Evolutionary conservation across 2,113 vertebrate species (phyloP).

Genomic region (Grantiella picta): DNA sequence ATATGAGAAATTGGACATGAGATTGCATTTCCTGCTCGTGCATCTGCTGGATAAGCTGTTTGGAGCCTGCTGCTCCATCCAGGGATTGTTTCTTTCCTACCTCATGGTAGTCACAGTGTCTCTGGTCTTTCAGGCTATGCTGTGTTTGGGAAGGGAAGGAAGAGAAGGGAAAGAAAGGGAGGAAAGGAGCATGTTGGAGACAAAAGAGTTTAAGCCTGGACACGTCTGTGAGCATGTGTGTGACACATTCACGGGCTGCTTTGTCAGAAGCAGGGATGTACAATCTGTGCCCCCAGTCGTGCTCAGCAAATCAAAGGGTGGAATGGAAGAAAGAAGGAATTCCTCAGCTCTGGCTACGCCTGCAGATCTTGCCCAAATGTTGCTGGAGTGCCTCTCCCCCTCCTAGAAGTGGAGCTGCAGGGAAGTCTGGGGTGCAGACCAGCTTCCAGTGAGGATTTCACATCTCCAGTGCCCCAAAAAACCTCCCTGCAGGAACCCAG

Average conservation of each 20-base stretch:
- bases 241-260: background rate
- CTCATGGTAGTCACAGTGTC: background rate
- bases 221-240: background rate
- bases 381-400: background rate
- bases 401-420: fast-evolving
- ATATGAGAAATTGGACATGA: constrained; percentile 55
- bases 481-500: fast-evolving
- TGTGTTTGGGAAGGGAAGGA: background rate
- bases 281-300: background rate
- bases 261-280: background rate
- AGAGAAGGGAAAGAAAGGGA: background rate
- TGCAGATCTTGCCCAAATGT: constrained; percentile 25
- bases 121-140: background rate
- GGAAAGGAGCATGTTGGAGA: background rate
- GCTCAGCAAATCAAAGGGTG: constrained; percentile 24
- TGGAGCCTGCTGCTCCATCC: background rate
- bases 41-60: constrained; percentile 32
- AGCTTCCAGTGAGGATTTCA: background rate
- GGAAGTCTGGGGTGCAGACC: background rate
- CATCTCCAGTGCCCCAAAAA: fast-evolving
- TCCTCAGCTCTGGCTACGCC: background rate
- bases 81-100: constrained; percentile 39
- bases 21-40: constrained; percentile 50
- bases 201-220: background rate
- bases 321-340: background rate